These are phyloP conservation scores for Malurus alboscapulatus DNA, from an alignment of 2,113 vertebrate genomes.

Conservation along the genomic window DNA sequence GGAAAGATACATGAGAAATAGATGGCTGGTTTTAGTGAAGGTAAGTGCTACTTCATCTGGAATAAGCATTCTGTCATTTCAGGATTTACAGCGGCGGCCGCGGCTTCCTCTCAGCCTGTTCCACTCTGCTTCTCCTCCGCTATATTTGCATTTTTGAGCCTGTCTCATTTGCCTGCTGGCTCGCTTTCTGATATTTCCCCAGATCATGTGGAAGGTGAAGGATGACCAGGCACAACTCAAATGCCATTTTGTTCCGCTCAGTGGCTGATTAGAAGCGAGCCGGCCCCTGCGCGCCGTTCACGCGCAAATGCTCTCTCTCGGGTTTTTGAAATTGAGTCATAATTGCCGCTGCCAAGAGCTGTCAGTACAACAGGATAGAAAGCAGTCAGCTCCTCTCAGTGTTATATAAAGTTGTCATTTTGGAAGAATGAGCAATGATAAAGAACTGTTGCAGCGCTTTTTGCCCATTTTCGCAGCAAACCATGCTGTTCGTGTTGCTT, in stretches of 20 bases:
- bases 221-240: neutral
- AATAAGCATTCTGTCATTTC: neutral
- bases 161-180: neutral
- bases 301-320: neutral
- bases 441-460: slow-evolving; percentile 8
- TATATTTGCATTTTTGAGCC: neutral
- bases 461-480: slow-evolving; percentile 57
- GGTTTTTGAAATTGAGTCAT: slow-evolving; percentile 30
- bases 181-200: neutral
- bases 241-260: neutral
- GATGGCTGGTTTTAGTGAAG: slow-evolving; percentile 11
- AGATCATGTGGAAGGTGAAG: neutral
- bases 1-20: slow-evolving; percentile 6
- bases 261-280: neutral
- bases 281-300: neutral
- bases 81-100: neutral
- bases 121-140: neutral
- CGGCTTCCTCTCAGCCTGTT: neutral
- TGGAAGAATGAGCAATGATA: slow-evolving; percentile 44
- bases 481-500: neutral
- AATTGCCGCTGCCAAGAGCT: slow-evolving; percentile 38
- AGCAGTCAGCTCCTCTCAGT: slow-evolving; percentile 4
- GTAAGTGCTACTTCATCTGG: slow-evolving; percentile 2
- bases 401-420: slow-evolving; percentile 60
- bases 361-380: slow-evolving; percentile 16